These are phyloP conservation scores for Danio tinwini DNA, from an alignment of 2,797 vertebrate species.

Conservation along the genomic window DNA sequence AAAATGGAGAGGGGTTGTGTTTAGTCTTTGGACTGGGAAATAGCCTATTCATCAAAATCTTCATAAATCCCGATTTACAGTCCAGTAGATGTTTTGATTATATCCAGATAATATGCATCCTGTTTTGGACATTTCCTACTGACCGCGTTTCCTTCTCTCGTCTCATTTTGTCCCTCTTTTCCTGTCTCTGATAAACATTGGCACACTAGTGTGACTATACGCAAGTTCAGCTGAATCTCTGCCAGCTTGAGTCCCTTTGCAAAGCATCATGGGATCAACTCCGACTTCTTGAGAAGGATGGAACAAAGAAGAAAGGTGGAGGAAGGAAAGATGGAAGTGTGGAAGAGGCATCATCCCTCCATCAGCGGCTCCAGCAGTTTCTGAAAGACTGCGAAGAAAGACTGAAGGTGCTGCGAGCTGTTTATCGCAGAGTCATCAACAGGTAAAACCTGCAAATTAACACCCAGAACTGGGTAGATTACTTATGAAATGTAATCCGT, in stretches of 20 bases:
- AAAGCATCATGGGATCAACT: slow-evolving; percentile 81
- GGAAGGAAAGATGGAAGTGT: slow-evolving; percentile 51
- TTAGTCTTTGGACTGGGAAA: too few species aligned
- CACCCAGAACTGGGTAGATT: too few species aligned
- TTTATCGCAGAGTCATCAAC: slow-evolving; percentile 80
- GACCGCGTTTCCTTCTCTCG: background rate
- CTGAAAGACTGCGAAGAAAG: slow-evolving; percentile 78
- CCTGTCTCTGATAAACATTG: background rate
- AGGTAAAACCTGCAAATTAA: slow-evolving; percentile 71
- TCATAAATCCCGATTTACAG: background rate
- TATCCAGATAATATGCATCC: background rate
- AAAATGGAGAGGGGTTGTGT: background rate
- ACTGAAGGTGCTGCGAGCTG: slow-evolving; percentile 76
- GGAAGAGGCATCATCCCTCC: slow-evolving; percentile 54
- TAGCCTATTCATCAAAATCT: too few species aligned
- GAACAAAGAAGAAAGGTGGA: slow-evolving; percentile 64
- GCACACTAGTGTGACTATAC: slow-evolving; percentile 75
- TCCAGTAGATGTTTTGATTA: background rate
- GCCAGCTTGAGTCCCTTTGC: slow-evolving; percentile 73
- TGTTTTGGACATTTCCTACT: background rate
- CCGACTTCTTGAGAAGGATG: slow-evolving; percentile 71
- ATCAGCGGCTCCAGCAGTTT: slow-evolving; percentile 69
- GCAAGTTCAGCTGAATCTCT: slow-evolving; percentile 72
- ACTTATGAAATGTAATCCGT: too few species aligned
- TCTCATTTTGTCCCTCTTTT: slow-evolving; percentile 2